Conservation (phyloP, 2,888 invertebrate genomes). For the Norana najaformis region DNA sequence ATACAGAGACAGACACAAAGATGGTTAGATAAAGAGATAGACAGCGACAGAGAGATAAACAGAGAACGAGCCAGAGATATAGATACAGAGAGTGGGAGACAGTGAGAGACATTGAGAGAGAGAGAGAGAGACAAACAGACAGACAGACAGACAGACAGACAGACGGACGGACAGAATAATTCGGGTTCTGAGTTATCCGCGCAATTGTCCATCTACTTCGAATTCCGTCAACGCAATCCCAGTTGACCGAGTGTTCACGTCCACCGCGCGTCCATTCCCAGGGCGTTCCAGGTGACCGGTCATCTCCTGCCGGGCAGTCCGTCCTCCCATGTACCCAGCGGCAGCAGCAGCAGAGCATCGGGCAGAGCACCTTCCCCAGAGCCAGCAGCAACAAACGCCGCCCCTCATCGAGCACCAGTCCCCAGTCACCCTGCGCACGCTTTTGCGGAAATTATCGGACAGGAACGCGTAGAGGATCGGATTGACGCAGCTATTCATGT, state of each 20-base stretch:
- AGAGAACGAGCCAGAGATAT: too few species aligned
- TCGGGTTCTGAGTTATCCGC: neutral
- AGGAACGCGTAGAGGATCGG: slow-evolving; percentile 91
- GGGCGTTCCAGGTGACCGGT: neutral
- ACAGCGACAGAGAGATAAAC: too few species aligned
- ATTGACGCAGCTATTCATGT: slow-evolving; percentile 92
- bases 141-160: neutral
- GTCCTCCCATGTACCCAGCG: neutral
- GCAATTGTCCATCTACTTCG: neutral
- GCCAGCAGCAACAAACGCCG: neutral
- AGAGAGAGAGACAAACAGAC: neutral
- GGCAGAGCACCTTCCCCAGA: neutral
- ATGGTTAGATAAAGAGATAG: too few species aligned
- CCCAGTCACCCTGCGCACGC: slow-evolving; percentile 69
- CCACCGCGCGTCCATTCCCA: neutral
- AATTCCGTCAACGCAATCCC: neutral
- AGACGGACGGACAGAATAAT: too few species aligned
- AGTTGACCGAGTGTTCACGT: neutral
- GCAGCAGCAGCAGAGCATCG: neutral
- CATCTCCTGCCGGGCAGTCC: neutral
- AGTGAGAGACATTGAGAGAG: neutral
- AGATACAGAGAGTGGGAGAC: too few species aligned
- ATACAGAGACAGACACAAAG: too few species aligned
- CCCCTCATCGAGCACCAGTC: neutral
- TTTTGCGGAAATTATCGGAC: slow-evolving; percentile 89